Evolutionary conservation across 2,888 invertebrate species (phyloP), one percentile per base, ranked within the genome.

Genomic region (Noctua comes): DNA sequence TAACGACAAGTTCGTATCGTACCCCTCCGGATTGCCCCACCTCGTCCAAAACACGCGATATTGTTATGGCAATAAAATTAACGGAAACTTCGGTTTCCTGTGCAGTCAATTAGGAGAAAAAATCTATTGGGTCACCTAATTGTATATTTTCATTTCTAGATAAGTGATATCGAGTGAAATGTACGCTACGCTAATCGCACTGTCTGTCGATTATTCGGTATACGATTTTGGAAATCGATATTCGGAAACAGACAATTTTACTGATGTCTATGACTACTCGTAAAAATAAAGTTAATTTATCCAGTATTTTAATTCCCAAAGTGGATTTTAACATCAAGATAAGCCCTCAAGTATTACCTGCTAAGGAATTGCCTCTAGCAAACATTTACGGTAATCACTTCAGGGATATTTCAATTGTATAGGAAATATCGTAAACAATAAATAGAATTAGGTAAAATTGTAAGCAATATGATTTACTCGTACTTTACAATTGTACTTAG

Each of bases 81-180:
- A 82, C 59, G 73, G 87, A 82, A 88, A 89, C 86, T 71, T 78
- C 78, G 27, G 87, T 88, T 90, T 90, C 88, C 78, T 65, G 80
- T 81, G 76, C 89, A 86, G 92, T 92, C 92, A 92, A 92, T 92
- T 92, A 92, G 75, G 57, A 79, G 85, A 82, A 77, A 64, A 82
- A 86, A 82, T 79, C n/a, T 75, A 88, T 90, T 89, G 86, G 76
- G 83, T 85, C 79, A 77, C 81, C 79, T 83, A 75, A 81, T 84
- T 87, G 76, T 85, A 79, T 77, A 86, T 80, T 85, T 84, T 82
- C 57, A 80, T 88, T 72, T 76, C 54, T 86, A 87, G 76, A 74
- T 88, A 88, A 82, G 76, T 62, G 57, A 69, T 79, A 70, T 62
- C 73, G 57, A 75, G 64, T 83, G 70, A 77, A 77, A 80, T 65